A percentile compares a stretch with the other conserved stretches of the same genome.
Conservation (phyloP, 92 coral and sea anemone species). For the Porites lobata region DNA sequence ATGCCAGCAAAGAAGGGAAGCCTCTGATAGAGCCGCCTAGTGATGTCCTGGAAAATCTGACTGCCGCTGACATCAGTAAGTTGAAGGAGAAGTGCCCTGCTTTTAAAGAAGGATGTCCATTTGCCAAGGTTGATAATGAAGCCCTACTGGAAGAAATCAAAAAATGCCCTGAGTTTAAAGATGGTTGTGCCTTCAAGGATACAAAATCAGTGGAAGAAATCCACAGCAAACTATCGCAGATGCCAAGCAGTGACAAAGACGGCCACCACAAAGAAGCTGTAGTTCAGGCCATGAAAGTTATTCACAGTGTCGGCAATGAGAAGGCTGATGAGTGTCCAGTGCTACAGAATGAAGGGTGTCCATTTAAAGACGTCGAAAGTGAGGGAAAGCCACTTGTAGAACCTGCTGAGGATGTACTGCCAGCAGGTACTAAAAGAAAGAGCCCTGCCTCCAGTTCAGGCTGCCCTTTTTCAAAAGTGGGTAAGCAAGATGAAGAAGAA, state of each 20-base stretch:
- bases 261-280: constrained; percentile 84
- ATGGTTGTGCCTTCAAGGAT: constrained; percentile 94
- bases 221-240: constrained; percentile 81
- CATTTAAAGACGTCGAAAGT: constrained; percentile 85
- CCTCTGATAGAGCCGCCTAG: constrained; percentile 79
- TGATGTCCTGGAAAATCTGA: constrained; percentile 61
- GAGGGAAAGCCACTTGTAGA: constrained; percentile 85
- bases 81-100: constrained; percentile 95
- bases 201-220: constrained; percentile 87
- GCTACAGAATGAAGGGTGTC: constrained; percentile 89
- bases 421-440: constrained; percentile 65
- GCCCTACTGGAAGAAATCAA: constrained; percentile 78
- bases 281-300: constrained; percentile 84
- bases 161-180: constrained; percentile 96
- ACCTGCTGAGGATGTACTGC: constrained; percentile 66
- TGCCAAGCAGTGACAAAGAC: constrained; percentile 77
- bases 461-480: constrained; percentile 80
- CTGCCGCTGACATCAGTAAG: constrained; percentile 72
- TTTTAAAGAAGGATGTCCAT: constrained; percentile 95
- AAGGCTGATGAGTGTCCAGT: constrained; percentile 91
- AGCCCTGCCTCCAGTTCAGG: constrained; percentile 75
- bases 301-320: constrained; percentile 83
- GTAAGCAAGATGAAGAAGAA: constrained; percentile 26
- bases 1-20: constrained; percentile 82
- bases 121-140: constrained; percentile 80